Conservation (phyloP, 2,888 invertebrate species). For the Lasioglossum marginatum region DNA sequence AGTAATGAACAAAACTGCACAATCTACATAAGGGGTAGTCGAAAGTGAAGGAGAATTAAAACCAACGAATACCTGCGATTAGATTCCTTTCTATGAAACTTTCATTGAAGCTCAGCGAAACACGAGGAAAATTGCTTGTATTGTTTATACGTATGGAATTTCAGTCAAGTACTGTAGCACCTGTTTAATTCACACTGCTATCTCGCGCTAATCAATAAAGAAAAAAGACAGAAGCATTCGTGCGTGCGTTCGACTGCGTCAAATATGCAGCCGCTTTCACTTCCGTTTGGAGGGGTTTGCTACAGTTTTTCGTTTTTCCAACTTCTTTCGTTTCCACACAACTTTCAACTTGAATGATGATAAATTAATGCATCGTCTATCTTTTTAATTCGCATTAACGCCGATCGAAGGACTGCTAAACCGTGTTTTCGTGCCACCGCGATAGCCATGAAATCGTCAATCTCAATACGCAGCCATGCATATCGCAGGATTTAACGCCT, state of each 20-base stretch:
- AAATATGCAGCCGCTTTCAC: constrained; percentile 36
- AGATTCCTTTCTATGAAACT: background rate
- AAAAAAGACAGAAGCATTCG: background rate
- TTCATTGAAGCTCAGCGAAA: background rate
- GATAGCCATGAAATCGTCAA: background rate
- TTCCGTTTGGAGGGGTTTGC: constrained; percentile 9
- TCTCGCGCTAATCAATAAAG: background rate
- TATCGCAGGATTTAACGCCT: background rate
- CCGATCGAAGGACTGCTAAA: background rate
- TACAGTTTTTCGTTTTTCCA: background rate
- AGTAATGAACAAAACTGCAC: background rate
- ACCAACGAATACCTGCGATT: background rate
- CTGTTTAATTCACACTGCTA: constrained; percentile 10
- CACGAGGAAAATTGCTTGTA: constrained; percentile 6
- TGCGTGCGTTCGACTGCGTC: background rate
- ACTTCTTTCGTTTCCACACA: background rate
- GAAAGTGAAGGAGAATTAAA: background rate
- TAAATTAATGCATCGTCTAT: background rate
- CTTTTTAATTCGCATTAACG: background rate
- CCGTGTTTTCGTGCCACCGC: background rate
- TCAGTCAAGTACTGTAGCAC: background rate
- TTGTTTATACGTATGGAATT: constrained; percentile 25
- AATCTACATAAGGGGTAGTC: background rate
- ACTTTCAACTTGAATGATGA: constrained; percentile 1
- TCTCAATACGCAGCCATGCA: background rate